A percentile compares a stretch with the other conserved stretches of the same genome.
These are phyloP conservation scores for Pollimyrus isidori DNA, from an alignment of 2,113 vertebrate genomes.

Conservation along the genomic window DNA sequence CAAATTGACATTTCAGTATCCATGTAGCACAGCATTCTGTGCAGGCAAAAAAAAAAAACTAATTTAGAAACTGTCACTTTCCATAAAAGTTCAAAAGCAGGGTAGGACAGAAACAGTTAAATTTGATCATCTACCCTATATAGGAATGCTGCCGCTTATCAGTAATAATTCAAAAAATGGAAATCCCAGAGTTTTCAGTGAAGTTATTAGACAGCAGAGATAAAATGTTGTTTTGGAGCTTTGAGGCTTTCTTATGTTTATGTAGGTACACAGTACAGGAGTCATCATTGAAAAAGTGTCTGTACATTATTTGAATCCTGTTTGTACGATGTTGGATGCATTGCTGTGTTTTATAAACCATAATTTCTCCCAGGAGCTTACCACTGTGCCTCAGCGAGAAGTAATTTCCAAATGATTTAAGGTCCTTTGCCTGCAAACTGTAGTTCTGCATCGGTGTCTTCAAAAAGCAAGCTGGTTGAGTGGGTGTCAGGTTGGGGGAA, in stretches of 20 bases:
- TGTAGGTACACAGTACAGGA: not conserved
- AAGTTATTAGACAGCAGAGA: not conserved
- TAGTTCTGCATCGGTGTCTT: not conserved
- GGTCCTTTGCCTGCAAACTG: not conserved
- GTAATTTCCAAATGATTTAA: not conserved
- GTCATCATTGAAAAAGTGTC: not conserved
- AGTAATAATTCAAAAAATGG: not conserved
- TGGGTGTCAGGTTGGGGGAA: not conserved
- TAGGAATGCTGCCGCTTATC: not conserved
- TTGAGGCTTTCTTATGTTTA: not conserved
- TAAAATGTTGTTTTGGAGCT: not conserved
- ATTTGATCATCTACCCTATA: not conserved
- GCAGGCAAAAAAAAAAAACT: not conserved
- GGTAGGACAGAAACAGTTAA: not conserved
- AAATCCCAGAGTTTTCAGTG: not conserved
- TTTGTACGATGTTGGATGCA: not conserved
- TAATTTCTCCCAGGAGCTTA: not conserved
- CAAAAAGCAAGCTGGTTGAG: not conserved
- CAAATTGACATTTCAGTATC: slow-evolving; percentile 5
- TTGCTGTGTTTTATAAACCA: not conserved
- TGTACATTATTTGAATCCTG: not conserved
- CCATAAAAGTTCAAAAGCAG: not conserved
- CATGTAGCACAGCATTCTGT: not conserved
- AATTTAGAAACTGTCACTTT: slow-evolving; percentile 14
- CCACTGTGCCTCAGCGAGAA: not conserved